Conservation (phyloP, 2,113 vertebrate genomes). For the Chauna torquata region DNA sequence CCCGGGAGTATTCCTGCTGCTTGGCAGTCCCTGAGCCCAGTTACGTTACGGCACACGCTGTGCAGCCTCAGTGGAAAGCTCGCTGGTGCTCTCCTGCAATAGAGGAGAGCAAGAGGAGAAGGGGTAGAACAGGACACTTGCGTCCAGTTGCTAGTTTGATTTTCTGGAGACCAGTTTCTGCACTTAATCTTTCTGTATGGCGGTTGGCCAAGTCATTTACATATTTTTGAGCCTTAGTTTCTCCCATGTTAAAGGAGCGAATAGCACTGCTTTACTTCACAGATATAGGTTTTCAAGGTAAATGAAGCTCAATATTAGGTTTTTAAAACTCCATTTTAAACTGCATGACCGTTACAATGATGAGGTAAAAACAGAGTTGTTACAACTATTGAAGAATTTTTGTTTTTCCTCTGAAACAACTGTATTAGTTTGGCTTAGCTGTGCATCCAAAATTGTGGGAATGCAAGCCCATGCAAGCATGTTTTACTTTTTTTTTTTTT, state of each 20-base stretch:
- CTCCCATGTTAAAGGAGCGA: background rate
- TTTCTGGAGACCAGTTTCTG: background rate
- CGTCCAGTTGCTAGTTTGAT: background rate
- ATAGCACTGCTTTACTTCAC: background rate
- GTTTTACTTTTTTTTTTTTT: background rate
- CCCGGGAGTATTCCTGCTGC: background rate
- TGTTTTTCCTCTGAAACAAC: background rate
- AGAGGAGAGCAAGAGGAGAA: background rate
- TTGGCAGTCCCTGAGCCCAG: background rate
- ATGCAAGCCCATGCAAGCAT: background rate
- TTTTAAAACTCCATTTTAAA: background rate
- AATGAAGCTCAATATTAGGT: background rate
- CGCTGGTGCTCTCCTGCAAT: background rate
- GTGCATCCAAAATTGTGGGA: background rate
- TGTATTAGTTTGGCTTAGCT: background rate
- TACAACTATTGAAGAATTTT: background rate
- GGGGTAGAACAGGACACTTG: background rate
- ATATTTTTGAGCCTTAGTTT: background rate
- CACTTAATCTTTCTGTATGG: background rate
- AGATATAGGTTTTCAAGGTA: background rate
- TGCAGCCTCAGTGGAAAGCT: background rate
- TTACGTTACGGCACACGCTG: too few species aligned
- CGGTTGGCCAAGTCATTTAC: background rate
- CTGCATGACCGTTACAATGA: background rate
- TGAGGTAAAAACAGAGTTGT: background rate